Percentiles rank a stretch among this genome's conserved stretches.
Conservation (phyloP, 1,140 invertebrate species). For the Idris sp. region DNA sequence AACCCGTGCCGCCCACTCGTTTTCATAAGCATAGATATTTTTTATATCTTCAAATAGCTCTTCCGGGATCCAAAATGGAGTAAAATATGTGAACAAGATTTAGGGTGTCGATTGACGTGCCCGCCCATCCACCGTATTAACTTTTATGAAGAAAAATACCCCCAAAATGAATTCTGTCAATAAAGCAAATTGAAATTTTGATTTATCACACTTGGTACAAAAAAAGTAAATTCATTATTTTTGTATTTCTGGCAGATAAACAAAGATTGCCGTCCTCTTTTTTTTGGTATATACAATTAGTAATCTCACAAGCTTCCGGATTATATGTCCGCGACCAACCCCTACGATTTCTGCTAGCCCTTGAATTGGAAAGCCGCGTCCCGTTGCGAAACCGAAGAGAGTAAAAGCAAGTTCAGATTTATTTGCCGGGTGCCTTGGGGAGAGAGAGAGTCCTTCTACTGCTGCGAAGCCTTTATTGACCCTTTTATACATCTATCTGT, state of each 20-base stretch:
- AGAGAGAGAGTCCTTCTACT: slow-evolving; percentile 65
- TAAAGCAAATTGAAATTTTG: background rate
- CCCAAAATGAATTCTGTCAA: slow-evolving; percentile 22
- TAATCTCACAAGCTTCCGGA: slow-evolving; percentile 45
- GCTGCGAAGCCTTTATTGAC: slow-evolving; percentile 76
- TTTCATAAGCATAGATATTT: slow-evolving; percentile 56
- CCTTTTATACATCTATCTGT: slow-evolving; percentile 80
- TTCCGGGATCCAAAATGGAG: slow-evolving; percentile 51
- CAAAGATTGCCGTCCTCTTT: slow-evolving; percentile 10
- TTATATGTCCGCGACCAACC: slow-evolving; percentile 50
- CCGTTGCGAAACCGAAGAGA: slow-evolving; percentile 67
- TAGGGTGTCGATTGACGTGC: slow-evolving; percentile 27
- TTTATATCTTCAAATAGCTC: slow-evolving; percentile 55
- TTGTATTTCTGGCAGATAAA: too few relatives aligned
- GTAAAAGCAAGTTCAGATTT: slow-evolving; percentile 74
- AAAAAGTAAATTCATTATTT: too few relatives aligned
- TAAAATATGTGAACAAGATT: slow-evolving; percentile 39
- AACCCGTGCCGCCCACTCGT: slow-evolving; percentile 54
- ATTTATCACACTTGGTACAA: background rate
- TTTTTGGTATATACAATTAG: slow-evolving; percentile 31
- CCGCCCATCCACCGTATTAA: slow-evolving; percentile 15
- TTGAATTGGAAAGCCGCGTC: slow-evolving; percentile 67
- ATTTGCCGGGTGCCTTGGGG: slow-evolving; percentile 74
- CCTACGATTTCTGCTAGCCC: slow-evolving; percentile 66
- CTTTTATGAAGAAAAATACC: slow-evolving; percentile 1